Evolutionary conservation across 1,140 invertebrate genomes (phyloP).

Genomic region (Sitophilus oryzae): DNA sequence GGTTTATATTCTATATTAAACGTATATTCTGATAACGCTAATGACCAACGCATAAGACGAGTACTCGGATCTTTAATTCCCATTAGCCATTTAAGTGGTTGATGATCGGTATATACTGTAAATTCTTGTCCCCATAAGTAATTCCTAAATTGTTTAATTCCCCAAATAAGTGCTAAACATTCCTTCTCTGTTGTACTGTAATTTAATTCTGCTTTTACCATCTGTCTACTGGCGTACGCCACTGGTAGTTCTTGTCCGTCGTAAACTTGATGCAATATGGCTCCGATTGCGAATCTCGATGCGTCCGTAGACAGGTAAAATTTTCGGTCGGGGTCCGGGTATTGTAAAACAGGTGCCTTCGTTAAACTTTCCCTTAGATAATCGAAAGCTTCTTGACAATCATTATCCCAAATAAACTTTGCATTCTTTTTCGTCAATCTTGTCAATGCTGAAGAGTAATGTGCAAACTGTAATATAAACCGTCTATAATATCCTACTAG

Average conservation of each 20-base stretch:
- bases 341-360: conserved; percentile 19
- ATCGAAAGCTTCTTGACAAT: conserved; percentile 5
- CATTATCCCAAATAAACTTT: background rate
- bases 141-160: conserved; percentile 7
- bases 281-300: conserved; percentile 24
- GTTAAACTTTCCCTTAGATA: conserved; percentile 16
- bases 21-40: conserved; percentile 14
- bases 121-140: conserved; percentile 13
- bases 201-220: conserved; percentile 9
- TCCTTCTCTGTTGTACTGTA: conserved; percentile 9
- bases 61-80: conserved; percentile 18
- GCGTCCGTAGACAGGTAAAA: conserved; percentile 43
- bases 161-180: conserved; percentile 5
- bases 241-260: conserved; percentile 1
- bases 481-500: conserved; percentile 18
- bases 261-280: conserved; percentile 12
- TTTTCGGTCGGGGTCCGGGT: conserved; percentile 39
- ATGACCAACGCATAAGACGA: conserved; percentile 6
- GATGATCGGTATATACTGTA: conserved; percentile 13
- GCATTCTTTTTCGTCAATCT: conserved; percentile 10
- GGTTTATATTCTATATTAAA: conserved; percentile 4
- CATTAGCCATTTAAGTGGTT: conserved; percentile 14
- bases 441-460: conserved; percentile 8
- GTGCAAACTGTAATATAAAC: conserved; percentile 17
- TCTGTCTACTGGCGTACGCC: conserved; percentile 5